Evolutionary conservation across 2,797 vertebrate species (phyloP).

Genomic region (Hephaestus fuliginosus): DNA sequence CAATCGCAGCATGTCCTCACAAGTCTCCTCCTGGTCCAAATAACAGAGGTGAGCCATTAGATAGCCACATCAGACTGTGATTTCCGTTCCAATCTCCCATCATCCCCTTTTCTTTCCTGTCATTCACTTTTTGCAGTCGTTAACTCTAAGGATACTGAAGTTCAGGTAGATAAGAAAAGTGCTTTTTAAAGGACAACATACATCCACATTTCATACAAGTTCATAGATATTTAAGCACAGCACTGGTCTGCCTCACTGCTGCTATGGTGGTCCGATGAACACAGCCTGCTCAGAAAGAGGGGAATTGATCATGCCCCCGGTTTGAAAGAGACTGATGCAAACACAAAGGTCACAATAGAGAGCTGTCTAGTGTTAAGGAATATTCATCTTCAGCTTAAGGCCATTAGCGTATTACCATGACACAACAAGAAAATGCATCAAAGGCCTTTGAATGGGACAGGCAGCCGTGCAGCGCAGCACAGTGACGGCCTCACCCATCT

Average conservation of each 20-base stretch:
- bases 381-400: conserved; percentile 67
- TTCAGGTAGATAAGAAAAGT: background rate
- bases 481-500: conserved; percentile 56
- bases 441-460: conserved; percentile 60
- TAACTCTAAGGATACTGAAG: background rate
- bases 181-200: background rate
- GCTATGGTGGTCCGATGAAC: conserved; percentile 59
- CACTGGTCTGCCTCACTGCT: conserved; percentile 25
- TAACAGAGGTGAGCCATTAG: conserved; percentile 65
- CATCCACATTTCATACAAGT: background rate
- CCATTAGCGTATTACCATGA: conserved; percentile 68
- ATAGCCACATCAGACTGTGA: conserved; percentile 65
- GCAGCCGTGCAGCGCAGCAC: conserved; percentile 33
- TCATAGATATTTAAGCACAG: background rate
- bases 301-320: conserved; percentile 49
- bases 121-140: conserved; percentile 14
- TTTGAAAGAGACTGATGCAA: conserved; percentile 65
- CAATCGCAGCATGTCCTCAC: conserved; percentile 75
- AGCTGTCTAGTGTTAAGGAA: conserved; percentile 42
- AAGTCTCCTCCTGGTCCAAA: conserved; percentile 68
- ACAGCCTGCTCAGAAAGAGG: conserved; percentile 28
- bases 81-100: conserved; percentile 52
- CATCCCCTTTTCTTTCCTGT: conserved; percentile 22
- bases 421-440: conserved; percentile 64
- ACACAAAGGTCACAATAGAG: conserved; percentile 65